Evolutionary conservation across 92 coral and sea anemone species (phyloP).

Genomic region (Metridium senile): DNA sequence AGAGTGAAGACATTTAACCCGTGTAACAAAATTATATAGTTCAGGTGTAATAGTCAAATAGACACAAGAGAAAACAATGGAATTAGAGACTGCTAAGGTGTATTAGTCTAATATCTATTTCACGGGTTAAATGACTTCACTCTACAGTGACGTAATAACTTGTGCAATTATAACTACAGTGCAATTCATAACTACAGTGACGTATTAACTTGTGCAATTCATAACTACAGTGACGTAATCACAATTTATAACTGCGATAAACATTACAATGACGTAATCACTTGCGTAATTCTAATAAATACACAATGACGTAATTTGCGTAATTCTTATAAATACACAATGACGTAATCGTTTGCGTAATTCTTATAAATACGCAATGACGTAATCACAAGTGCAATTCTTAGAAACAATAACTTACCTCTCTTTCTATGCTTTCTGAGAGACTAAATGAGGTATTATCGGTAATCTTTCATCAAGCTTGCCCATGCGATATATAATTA

Average conservation of each 20-base stretch:
- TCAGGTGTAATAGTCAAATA: too few relatives aligned
- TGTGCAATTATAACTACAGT: too few relatives aligned
- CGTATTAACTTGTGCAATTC: too few relatives aligned
- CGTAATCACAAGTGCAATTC: not conserved
- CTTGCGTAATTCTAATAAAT: not conserved
- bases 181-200: not conserved
- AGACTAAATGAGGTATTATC: not conserved
- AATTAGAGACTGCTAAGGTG: too few relatives aligned
- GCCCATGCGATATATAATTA: not conserved
- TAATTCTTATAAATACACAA: too few relatives aligned
- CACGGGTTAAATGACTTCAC: too few relatives aligned
- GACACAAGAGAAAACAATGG: too few relatives aligned
- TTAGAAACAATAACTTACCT: constrained; percentile 1
- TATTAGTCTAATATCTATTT: too few relatives aligned
- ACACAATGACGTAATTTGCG: not conserved
- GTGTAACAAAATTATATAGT: too few relatives aligned
- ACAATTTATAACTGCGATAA: not conserved
- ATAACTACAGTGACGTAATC: not conserved
- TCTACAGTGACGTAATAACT: too few relatives aligned
- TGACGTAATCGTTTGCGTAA: not conserved
- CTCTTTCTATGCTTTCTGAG: constrained; percentile 47
- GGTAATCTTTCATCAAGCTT: not conserved
- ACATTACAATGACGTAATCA: not conserved
- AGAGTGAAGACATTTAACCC: too few relatives aligned
- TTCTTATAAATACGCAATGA: not conserved